Evolutionary conservation across 1,140 invertebrate genomes (phyloP).

Genomic region (Drosophila dunni): DNA sequence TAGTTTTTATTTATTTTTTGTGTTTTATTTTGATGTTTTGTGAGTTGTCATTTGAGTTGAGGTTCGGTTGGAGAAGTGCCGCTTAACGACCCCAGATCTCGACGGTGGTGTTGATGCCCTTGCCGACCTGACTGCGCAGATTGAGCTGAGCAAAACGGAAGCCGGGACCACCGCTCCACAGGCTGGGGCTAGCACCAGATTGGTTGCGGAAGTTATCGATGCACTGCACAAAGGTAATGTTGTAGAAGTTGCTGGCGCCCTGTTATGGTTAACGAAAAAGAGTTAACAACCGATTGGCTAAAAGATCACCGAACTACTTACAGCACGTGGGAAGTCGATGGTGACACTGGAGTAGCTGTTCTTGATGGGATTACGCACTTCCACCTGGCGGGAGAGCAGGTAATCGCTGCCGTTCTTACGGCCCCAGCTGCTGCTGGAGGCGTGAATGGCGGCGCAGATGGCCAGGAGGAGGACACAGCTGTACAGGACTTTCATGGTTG

Average conservation of each 20-base stretch:
- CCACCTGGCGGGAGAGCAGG: constrained; percentile 58
- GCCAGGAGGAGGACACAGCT: constrained; percentile 60
- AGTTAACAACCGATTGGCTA: neutral
- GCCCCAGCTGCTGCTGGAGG: constrained; percentile 70
- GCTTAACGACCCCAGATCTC: constrained; percentile 69
- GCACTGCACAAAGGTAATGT: constrained; percentile 56
- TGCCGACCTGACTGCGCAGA: constrained; percentile 52
- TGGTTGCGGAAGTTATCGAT: constrained; percentile 76
- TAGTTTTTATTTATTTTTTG: constrained; percentile 10
- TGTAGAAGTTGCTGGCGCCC: constrained; percentile 53
- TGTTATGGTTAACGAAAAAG: constrained; percentile 4
- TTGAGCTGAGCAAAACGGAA: constrained; percentile 53
- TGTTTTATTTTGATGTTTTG: constrained; percentile 9
- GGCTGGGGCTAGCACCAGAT: constrained; percentile 58
- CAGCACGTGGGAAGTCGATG: constrained; percentile 57
- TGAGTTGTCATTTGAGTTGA: constrained; percentile 2
- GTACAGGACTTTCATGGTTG: constrained; percentile 61
- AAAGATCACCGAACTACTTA: constrained; percentile 47
- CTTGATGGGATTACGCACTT: constrained; percentile 56
- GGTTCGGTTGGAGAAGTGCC: neutral
- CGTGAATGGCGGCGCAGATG: constrained; percentile 52
- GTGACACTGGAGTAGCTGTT: constrained; percentile 68
- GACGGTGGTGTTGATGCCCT: constrained; percentile 70
- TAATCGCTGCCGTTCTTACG: constrained; percentile 39
- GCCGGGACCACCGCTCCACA: constrained; percentile 65